phyloP scores from a whole-genome alignment of 1,140 invertebrate species.

The Drosophila subobscura region DNA sequence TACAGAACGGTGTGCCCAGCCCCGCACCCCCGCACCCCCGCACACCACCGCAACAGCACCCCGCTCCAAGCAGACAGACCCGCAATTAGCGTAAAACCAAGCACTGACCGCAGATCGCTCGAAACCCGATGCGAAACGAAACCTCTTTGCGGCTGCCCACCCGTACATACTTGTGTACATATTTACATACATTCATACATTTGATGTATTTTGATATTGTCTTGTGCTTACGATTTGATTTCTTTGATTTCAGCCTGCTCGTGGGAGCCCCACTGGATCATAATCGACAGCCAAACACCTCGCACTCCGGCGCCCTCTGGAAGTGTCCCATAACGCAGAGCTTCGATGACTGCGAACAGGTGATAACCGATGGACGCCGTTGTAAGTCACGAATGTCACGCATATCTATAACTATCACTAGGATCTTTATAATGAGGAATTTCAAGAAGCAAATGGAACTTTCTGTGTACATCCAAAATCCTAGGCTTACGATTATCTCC shows the following conservation, averaged over 20 bases:
- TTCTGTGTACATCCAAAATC: too few species aligned
- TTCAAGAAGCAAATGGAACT: too few species aligned
- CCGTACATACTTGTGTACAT: too few species aligned
- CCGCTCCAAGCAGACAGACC: too few species aligned
- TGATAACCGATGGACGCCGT: slow-evolving; percentile 92
- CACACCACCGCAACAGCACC: too few species aligned
- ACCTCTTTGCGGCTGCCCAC: too few species aligned
- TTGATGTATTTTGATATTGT: too few species aligned
- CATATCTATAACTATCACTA: background rate
- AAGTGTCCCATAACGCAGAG: slow-evolving; percentile 90
- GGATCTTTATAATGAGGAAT: background rate
- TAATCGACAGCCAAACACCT: slow-evolving; percentile 93
- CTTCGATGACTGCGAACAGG: slow-evolving; percentile 90
- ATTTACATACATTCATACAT: too few species aligned
- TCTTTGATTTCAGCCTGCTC: slow-evolving; percentile 88
- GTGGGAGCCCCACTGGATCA: slow-evolving; percentile 95
- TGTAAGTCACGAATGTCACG: slow-evolving; percentile 86
- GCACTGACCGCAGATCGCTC: slow-evolving; percentile 32
- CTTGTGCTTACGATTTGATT: background rate
- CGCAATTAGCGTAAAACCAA: slow-evolving; percentile 1
- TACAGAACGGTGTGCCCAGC: slow-evolving; percentile 11
- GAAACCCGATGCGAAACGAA: background rate
- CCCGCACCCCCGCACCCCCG: too few species aligned
- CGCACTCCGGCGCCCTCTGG: slow-evolving; percentile 93
- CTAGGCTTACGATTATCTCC: background rate